These are phyloP conservation scores for Panonychus citri DNA, from an alignment of 1,140 invertebrate genomes.

Conservation along the genomic window DNA sequence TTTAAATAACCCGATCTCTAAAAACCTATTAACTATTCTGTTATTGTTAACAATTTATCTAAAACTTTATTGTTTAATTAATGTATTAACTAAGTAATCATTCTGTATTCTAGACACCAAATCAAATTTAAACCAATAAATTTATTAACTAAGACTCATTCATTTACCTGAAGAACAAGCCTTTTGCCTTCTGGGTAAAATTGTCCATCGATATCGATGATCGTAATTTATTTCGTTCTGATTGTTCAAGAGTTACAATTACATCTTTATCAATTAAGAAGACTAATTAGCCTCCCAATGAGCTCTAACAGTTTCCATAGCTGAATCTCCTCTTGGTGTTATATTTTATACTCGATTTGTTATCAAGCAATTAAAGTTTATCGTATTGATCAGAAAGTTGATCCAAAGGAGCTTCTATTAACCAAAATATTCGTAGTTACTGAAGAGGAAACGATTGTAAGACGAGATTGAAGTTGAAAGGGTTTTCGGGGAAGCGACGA, in stretches of 20 bases:
- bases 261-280: conserved; percentile 83
- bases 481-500: conserved; percentile 52
- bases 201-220: conserved; percentile 93
- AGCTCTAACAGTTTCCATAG: conserved; percentile 96
- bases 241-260: conserved; percentile 87
- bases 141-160: too few species aligned
- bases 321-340: conserved; percentile 86
- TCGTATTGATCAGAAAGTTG: conserved; percentile 40
- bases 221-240: conserved; percentile 79
- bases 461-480: conserved; percentile 45
- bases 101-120: too few species aligned
- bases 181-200: conserved; percentile 79
- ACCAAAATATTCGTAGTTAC: conserved; percentile 45
- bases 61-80: too few species aligned
- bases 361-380: conserved; percentile 51
- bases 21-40: too few species aligned
- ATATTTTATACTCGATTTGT: conserved; percentile 94
- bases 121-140: too few species aligned
- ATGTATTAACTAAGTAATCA: too few species aligned
- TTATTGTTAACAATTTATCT: too few species aligned
- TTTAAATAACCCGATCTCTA: too few species aligned
- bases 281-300: conserved; percentile 90
- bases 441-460: conserved; percentile 55
- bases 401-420: conserved; percentile 51
- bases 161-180: conserved; percentile 99